Conservation (phyloP, 2,113 vertebrate genomes). For the Sinosuthora webbiana region DNA sequence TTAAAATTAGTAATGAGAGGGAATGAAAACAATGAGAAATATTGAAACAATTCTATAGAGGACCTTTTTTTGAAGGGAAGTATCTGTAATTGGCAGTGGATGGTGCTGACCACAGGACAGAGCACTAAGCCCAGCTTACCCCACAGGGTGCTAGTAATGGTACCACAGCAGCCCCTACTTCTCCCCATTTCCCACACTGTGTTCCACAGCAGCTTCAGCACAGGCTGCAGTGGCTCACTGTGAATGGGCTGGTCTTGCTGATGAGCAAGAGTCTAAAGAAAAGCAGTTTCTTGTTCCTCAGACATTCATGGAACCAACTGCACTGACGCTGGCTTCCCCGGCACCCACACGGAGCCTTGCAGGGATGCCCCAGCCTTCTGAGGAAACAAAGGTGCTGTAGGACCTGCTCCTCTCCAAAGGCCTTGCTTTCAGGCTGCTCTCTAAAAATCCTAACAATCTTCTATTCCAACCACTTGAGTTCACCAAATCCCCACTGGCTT, state of each 20-base stretch:
- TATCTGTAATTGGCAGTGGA: not conserved
- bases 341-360: accelerated
- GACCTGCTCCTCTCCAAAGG: not conserved
- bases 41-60: not conserved
- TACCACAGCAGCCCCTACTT: not conserved
- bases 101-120: not conserved
- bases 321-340: accelerated
- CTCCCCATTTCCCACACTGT: not conserved
- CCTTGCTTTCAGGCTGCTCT: not conserved
- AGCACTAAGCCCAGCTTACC: not conserved
- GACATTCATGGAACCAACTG: accelerated
- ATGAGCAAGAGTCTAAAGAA: no score
- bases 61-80: not conserved
- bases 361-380: not conserved
- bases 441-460: not conserved
- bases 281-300: not conserved
- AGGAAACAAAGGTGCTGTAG: not conserved
- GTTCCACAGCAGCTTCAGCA: not conserved
- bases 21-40: not conserved
- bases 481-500: not conserved
- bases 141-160: accelerated
- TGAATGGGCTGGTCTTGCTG: not conserved
- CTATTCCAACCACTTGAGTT: not conserved
- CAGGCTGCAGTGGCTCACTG: not conserved
- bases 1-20: not conserved